phyloP scores from a whole-genome alignment of 2,113 vertebrate genomes.

The Tachysurus fulvidraco region DNA sequence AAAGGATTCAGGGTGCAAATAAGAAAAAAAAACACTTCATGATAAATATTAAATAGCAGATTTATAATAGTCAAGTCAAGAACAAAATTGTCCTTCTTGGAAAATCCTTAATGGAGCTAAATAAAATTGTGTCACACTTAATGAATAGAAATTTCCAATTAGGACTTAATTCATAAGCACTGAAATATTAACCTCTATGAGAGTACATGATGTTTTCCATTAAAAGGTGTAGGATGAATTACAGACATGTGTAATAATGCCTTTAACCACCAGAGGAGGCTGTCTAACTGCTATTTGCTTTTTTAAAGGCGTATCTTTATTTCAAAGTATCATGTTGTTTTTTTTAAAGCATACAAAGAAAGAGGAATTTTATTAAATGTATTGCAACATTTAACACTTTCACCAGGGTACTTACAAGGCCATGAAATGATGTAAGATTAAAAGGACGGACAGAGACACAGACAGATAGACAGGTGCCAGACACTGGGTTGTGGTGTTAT shows the following conservation, averaged over 20 bases:
- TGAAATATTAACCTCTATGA: neutral
- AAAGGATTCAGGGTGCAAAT: neutral
- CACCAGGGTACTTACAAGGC: neutral
- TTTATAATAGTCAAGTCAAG: neutral
- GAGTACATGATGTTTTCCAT: neutral
- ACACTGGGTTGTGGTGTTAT: neutral
- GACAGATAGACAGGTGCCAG: neutral
- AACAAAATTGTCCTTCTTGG: neutral
- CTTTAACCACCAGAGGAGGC: constrained; percentile 24
- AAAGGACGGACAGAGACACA: neutral
- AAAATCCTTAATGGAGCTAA: neutral
- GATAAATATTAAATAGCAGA: neutral
- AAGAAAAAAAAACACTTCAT: neutral
- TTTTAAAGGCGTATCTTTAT: neutral
- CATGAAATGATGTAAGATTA: neutral
- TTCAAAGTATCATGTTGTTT: neutral
- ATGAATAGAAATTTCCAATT: neutral
- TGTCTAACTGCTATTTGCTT: neutral
- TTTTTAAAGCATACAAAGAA: neutral
- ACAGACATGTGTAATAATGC: neutral
- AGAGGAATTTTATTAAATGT: neutral
- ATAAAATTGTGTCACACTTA: neutral
- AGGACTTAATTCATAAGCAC: neutral
- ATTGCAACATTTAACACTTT: neutral
- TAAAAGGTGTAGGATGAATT: neutral